phyloP scores from a whole-genome alignment of 1,140 invertebrate species.

The Drosophila kanapiae region DNA sequence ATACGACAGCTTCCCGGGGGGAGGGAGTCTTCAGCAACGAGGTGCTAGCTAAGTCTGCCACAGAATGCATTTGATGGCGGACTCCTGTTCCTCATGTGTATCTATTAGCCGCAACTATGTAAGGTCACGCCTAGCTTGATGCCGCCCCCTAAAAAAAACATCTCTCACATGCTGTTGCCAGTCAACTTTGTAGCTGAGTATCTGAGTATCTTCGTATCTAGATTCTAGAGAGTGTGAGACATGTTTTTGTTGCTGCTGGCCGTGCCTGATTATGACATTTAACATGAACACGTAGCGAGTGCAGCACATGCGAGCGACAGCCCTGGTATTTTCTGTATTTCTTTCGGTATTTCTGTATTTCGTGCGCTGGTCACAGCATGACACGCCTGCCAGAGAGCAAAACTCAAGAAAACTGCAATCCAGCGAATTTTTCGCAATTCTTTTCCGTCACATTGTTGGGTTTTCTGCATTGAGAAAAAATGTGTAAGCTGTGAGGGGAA shows the following conservation, averaged over 20 bases:
- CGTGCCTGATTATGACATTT: slow-evolving; percentile 79
- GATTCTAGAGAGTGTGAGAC: slow-evolving; percentile 37
- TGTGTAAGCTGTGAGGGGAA: neutral
- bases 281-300: slow-evolving; percentile 79
- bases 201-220: slow-evolving; percentile 40
- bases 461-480: slow-evolving; percentile 38
- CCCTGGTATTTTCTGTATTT: slow-evolving; percentile 49
- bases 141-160: slow-evolving; percentile 32
- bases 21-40: neutral
- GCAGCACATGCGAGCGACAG: slow-evolving; percentile 73
- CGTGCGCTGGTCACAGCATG: slow-evolving; percentile 37
- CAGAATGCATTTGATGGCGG: slow-evolving; percentile 55
- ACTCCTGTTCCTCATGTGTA: slow-evolving; percentile 4
- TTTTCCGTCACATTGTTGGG: slow-evolving; percentile 19
- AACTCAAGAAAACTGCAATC: slow-evolving; percentile 55
- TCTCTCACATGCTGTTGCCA: slow-evolving; percentile 69
- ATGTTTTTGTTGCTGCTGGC: slow-evolving; percentile 11
- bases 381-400: slow-evolving; percentile 38
- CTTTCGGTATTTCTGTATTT: slow-evolving; percentile 30
- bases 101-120: slow-evolving; percentile 64
- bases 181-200: slow-evolving; percentile 66
- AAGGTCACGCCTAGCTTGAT: slow-evolving; percentile 52
- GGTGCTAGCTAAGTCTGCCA: too few relatives aligned
- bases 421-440: slow-evolving; percentile 31
- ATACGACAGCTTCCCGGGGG: slow-evolving; percentile 20